phyloP scores from a whole-genome alignment of 1,140 invertebrate species.

The Anastrepha obliqua region DNA sequence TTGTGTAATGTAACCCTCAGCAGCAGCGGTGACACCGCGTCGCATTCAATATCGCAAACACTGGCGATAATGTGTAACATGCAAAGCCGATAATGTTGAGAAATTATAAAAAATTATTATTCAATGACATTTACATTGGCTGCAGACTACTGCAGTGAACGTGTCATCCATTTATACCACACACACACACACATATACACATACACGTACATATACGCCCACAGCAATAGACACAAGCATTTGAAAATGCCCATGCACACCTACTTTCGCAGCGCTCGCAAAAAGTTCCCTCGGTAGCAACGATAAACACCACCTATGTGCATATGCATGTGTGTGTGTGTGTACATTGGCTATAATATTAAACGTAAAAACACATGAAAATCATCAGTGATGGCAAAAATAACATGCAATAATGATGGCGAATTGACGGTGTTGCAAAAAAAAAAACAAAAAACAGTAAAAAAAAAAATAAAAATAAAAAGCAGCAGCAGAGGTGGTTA shows the following conservation, averaged over 20 bases:
- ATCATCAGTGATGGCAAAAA: conserved; percentile 35
- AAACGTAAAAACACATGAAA: background rate
- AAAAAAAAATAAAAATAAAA: background rate
- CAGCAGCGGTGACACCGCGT: background rate
- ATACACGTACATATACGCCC: background rate
- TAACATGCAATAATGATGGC: conserved; percentile 47
- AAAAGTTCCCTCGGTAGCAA: conserved; percentile 24
- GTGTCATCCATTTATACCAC: background rate
- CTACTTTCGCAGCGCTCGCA: background rate
- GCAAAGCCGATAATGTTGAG: conserved; percentile 47
- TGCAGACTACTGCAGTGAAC: background rate
- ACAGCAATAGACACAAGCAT: no score
- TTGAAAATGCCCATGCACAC: background rate
- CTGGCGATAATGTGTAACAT: conserved; percentile 42
- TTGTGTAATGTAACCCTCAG: background rate
- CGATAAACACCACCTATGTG: background rate
- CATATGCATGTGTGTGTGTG: background rate
- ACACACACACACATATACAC: background rate
- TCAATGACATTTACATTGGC: conserved; percentile 53
- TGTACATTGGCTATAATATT: background rate
- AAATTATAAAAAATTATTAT: conserved; percentile 55
- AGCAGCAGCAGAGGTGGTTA: background rate
- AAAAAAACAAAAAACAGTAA: background rate
- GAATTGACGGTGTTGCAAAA: conserved; percentile 6
- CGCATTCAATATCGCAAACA: conserved; percentile 15